Evolutionary conservation across 2,888 invertebrate species (phyloP), one percentile per base, ranked within the genome.

Genomic region (Steinernema scapterisci): DNA sequence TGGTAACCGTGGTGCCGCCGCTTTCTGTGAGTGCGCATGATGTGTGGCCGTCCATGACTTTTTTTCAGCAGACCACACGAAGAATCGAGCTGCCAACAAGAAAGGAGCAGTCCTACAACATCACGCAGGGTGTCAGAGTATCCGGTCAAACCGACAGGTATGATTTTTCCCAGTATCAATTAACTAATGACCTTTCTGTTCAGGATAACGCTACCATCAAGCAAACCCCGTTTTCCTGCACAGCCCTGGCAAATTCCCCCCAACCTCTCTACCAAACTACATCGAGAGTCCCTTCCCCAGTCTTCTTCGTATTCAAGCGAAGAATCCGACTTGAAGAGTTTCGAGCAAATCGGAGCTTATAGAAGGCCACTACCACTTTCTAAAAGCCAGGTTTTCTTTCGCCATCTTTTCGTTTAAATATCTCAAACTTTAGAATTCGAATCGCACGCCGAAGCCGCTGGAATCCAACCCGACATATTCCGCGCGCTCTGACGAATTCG

Each of bases 201-300:
- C 21, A 54, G 63, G 38, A 63, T 63, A 5, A 16, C 75, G 7
- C 48, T 45, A 16, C 52, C 56, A 21, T 43, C 73, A 1, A 52
- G 75, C 2, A 72, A 78, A n/a, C 74, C 81, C 43, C 80, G 84
- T 25, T 85, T 83, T 74, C 85, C 85, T 11, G 84, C 84, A 13
- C 78, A 85, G 73, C 71, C 79, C 5, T 85, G 85, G 85, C 84
- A 85, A 72, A 77, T 85, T 45, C 85, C 84, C 0, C 83, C 84
- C 1, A 63, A 63, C n/a, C 27, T 63, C 16, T 27, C 23, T 31
- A 31, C 63, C 27, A 63, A 63, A 19, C 13, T 25, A 2, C 5
- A 48, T 16, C 19, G 19, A 5, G 5, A 16, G 19, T 16, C 48
- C 19, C 48, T 48, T 16, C 48, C 5, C 5, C n/a, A n/a, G 48